Base-by-base conservation (phyloP, 2,888 invertebrate species). In the Drosophila testacea region DNA sequence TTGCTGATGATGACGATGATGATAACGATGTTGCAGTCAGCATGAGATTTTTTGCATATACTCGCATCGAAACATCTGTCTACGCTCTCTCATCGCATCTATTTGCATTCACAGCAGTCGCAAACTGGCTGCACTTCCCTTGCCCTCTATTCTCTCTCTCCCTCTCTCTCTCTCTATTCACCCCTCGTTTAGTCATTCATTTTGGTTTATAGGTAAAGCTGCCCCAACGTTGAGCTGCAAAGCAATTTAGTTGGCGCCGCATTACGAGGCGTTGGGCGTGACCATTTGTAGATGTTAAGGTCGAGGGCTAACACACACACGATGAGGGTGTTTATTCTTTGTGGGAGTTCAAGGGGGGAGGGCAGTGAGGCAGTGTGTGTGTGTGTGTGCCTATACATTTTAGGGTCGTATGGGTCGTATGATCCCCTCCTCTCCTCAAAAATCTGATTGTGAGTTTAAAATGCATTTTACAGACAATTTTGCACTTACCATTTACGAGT, bases 401-500 rank as follows among this genome's bases (percentile, higher is more conserved):
- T 16, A 28, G 47, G n/a, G 16, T 30, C 9, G 28, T 16, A 9
- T 16, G 16, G 16, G 16, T 16, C 16, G 30, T 16, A 11, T 7
- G 48, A 6, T 6, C 1, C n/a, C 22, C 44, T n/a, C 22, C 44
- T 16, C 38, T 11, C 22, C 16, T 30, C 22, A 22, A 22, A 22
- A 22, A 22, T 61, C 48, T 59, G 76, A 65, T 73, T 77, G 75
- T 52, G 56, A 76, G 63, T 60, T 80, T 77, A 68, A 78, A 78
- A 85, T 77, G 76, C 81, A 73, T 73, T 83, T 83, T 71, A 81
- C 69, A 85, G 71, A 73, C 79, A 73, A 71, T 81, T 83, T 83
- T 81, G 64, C 81, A 83, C 84, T 86, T 81, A 83, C 83, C 86
- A 81, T 79, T 83, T 74, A 83, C 77, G 69, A 76, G 69, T 69